Percentiles rank a stretch among this genome's conserved stretches.
Evolutionary conservation across 2,888 invertebrate species (phyloP).

Genomic region (Ischnus inquisitorius): DNA sequence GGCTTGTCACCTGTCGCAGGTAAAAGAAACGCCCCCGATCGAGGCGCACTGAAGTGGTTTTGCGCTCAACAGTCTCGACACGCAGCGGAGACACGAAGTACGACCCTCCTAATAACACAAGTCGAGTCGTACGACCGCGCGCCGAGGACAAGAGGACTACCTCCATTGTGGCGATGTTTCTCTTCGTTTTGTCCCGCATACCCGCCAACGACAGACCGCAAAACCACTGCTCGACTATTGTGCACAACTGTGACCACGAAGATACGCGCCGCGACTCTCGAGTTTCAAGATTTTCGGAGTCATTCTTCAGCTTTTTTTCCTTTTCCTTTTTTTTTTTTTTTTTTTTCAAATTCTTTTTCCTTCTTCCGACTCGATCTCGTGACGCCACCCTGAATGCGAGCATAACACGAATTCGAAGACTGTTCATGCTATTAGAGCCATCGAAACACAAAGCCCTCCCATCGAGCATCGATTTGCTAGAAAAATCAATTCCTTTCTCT

Average conservation of each 20-base stretch:
- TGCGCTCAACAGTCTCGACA: conserved; percentile 43
- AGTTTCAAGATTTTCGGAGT: conserved; percentile 59
- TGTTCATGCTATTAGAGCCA: conserved; percentile 12
- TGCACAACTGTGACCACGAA: conserved; percentile 52
- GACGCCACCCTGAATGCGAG: conserved; percentile 36
- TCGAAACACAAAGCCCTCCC: conserved; percentile 10
- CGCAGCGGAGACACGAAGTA: conserved; percentile 53
- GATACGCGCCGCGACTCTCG: conserved; percentile 47
- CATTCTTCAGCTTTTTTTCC: conserved; percentile 27
- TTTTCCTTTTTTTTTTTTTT: not conserved
- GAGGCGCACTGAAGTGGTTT: conserved; percentile 42
- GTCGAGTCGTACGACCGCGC: conserved; percentile 18
- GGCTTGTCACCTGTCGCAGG: conserved; percentile 73
- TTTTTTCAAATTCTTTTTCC: not conserved
- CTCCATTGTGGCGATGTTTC: conserved; percentile 70
- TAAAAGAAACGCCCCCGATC: conserved; percentile 61
- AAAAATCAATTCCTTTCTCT: conserved; percentile 53
- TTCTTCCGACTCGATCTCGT: conserved; percentile 33
- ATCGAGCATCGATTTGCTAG: conserved; percentile 47
- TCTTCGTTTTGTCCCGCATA: conserved; percentile 63
- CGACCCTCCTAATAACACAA: conserved; percentile 70
- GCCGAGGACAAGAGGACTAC: conserved; percentile 42
- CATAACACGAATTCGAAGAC: conserved; percentile 40
- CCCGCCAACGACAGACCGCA: conserved; percentile 55
- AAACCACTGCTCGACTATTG: conserved; percentile 67